Conservation (phyloP, 1,140 invertebrate genomes). For the Doryteuthis pealeii region DNA sequence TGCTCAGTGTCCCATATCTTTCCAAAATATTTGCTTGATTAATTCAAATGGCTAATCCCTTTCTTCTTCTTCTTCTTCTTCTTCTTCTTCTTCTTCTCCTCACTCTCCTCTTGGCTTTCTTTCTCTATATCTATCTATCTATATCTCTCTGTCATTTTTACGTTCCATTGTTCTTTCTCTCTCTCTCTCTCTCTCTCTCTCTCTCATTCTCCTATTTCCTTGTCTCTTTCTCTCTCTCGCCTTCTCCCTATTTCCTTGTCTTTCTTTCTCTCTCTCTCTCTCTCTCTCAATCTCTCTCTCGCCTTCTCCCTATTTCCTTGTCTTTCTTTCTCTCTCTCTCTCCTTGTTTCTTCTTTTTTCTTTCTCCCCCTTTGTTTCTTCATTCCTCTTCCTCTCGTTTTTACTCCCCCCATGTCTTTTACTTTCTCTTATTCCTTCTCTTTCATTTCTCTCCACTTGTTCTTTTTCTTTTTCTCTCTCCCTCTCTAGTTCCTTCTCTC, state of each 20-base stretch:
- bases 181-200: neutral
- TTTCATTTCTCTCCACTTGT: neutral
- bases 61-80: slow-evolving; percentile 2
- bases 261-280: neutral
- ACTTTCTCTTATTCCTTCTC: neutral
- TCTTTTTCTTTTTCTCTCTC: neutral
- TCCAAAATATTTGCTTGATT: too few species aligned
- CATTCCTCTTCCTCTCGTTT: neutral
- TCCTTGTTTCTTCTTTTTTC: too few species aligned
- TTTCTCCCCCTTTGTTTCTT: neutral
- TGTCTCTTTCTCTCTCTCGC: neutral
- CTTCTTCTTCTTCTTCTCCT: neutral
- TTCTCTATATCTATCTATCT: neutral
- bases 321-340: too few species aligned
- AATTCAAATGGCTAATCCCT: too few species aligned
- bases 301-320: neutral
- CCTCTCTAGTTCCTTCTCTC: too few species aligned
- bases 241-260: too few species aligned
- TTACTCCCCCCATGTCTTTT: neutral
- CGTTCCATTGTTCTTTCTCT: neutral
- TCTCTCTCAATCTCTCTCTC: neutral
- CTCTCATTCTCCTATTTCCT: too few species aligned
- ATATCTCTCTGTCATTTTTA: neutral
- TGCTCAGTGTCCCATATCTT: too few species aligned
- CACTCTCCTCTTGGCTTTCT: neutral